These are phyloP conservation scores for Tetheella fluctuosa DNA, from an alignment of 2,888 invertebrate species.

Conservation along the genomic window DNA sequence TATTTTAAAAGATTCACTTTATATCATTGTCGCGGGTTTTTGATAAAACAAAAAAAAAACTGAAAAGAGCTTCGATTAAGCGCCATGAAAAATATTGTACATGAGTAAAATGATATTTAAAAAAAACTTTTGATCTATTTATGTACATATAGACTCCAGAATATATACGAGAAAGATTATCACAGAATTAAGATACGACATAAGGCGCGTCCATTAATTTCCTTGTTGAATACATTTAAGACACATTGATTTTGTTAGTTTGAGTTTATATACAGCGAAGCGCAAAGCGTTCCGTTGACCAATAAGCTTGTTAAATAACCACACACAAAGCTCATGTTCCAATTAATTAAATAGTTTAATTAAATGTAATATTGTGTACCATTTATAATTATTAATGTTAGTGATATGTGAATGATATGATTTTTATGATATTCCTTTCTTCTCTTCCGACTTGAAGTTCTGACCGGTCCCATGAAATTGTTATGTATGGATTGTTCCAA, in stretches of 20 bases:
- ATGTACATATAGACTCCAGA: neutral
- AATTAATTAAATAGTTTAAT: conserved; percentile 31
- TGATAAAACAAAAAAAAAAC: no score
- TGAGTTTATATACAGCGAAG: conserved; percentile 36
- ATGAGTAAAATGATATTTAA: no score
- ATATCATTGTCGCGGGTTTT: no score
- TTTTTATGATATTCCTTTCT: conserved; percentile 3
- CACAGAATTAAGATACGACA: neutral
- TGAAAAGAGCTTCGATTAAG: no score
- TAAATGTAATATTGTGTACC: conserved; percentile 10
- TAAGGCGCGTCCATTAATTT: conserved; percentile 10
- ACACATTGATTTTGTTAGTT: conserved; percentile 38
- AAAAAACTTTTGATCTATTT: neutral
- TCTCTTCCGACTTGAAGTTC: neutral
- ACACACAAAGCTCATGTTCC: conserved; percentile 68
- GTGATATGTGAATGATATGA: conserved; percentile 10
- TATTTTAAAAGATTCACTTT: no score
- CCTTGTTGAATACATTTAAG: neutral
- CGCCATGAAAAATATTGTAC: no score
- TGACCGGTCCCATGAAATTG: neutral
- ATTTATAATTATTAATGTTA: neutral
- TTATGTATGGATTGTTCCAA: no score
- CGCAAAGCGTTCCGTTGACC: conserved; percentile 26
- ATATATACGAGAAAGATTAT: no score
- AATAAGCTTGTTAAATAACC: conserved; percentile 55